Conservation (phyloP, 2,113 vertebrate genomes). For the Clinocottus analis region DNA sequence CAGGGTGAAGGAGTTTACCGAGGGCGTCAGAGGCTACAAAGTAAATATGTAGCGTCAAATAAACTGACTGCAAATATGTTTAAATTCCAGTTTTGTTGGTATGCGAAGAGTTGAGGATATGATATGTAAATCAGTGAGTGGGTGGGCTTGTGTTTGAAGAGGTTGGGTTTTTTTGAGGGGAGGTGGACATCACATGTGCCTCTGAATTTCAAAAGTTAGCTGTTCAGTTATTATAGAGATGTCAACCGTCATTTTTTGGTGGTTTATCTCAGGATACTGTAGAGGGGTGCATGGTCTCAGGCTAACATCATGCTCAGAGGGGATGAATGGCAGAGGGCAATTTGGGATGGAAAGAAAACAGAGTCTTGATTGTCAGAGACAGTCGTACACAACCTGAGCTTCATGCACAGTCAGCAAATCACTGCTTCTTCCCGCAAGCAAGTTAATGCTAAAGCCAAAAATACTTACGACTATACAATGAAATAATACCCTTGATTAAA, state of each 20-base stretch:
- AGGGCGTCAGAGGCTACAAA: conserved; percentile 39
- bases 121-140: conserved; percentile 53
- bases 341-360: conserved; percentile 27
- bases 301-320: conserved; percentile 43
- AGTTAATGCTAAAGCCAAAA: conserved; percentile 4
- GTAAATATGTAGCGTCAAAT: conserved; percentile 64
- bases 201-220: conserved; percentile 21
- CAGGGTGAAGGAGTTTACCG: conserved; percentile 23
- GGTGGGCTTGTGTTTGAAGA: conserved; percentile 61
- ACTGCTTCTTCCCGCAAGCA: neutral
- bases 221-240: neutral
- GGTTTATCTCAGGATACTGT: conserved; percentile 38
- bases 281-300: conserved; percentile 75
- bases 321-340: conserved; percentile 60
- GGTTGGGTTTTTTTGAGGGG: conserved; percentile 38
- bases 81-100: conserved; percentile 64
- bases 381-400: neutral
- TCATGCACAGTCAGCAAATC: neutral
- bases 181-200: conserved; percentile 26
- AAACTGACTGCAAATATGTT: conserved; percentile 68
- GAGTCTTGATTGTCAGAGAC: conserved; percentile 1
- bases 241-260: neutral
- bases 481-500: neutral
- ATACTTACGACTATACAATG: neutral
- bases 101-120: conserved; percentile 48